Base-by-base conservation (phyloP, 2,888 invertebrate species). In the Fabriciana adippe region DNA sequence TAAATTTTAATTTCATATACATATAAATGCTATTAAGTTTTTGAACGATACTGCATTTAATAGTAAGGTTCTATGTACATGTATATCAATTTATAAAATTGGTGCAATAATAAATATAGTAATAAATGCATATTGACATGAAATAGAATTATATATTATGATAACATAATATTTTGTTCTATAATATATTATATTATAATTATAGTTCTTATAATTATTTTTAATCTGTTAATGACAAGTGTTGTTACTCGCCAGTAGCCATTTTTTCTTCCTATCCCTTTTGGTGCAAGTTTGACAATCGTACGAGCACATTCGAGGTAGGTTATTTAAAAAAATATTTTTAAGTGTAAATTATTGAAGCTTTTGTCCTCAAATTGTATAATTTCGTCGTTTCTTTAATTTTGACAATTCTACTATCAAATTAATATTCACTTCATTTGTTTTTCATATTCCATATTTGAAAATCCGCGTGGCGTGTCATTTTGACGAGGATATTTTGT, bases 391-490 rank as follows among this genome's bases (percentile, higher is more conserved):
- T 14, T 26, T 5, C n/a, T 59, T 48, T 31, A 14, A 50, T 35
- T 53, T 35, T 31, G n/a, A 59, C 48, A 59, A 51, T 41, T 61
- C 21, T 55, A 41, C 16, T 13, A 41, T 11, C 35, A 41, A 41
- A 8, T 41, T 41, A 41, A 41, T 8, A 41, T 41, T 41, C 35
- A 41, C 15, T 69, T 64, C 67, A 69, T 51, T 70, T 73, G 73
- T 74, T 74, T 85, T 84, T 84, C 48, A 61, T 50, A 59, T 75
- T 75, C 75, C 56, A 71, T 82, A 80, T 87, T 89, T 74, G 74
- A 89, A 87, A 74, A 74, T 81, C 86, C 85, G 82, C 89, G 86
- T 90, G 89, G 88, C 85, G 76, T 87, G 83, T 81, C 83, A 82
- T 50, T 56, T 63, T 67, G 63, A 65, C 64, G 51, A 50, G 54